phyloP scores from a whole-genome alignment of 2,797 vertebrate genomes.

The Anisognathus igniventris region DNA sequence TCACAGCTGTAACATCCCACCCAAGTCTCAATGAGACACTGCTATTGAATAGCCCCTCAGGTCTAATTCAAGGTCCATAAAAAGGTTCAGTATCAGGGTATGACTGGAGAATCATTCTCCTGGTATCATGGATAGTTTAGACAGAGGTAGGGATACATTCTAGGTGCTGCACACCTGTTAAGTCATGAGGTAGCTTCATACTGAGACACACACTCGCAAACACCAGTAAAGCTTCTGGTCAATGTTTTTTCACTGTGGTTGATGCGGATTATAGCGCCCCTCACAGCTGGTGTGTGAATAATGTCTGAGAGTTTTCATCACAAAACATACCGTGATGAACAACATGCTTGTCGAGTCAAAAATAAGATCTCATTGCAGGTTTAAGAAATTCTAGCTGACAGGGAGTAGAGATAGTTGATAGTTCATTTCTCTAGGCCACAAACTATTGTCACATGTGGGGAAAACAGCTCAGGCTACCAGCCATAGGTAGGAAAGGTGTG shows the following conservation, averaged over 20 bases:
- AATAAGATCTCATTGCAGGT: background rate
- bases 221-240: background rate
- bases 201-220: background rate
- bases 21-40: background rate
- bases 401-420: background rate
- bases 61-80: background rate
- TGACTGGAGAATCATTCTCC: background rate
- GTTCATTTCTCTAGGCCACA: background rate
- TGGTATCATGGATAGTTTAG: background rate
- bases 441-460: background rate
- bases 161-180: background rate
- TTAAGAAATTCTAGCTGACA: background rate
- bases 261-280: accelerated
- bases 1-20: background rate
- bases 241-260: background rate
- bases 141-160: background rate
- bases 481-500: background rate
- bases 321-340: background rate
- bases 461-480: background rate
- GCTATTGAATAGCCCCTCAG: background rate
- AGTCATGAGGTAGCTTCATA: background rate
- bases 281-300: background rate
- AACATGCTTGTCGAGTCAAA: background rate
- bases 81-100: background rate
- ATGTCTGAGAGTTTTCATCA: background rate